Percentiles rank a stretch among this genome's conserved stretches.
Conservation (phyloP, 2,888 invertebrate species). For the Tipula confusa region DNA sequence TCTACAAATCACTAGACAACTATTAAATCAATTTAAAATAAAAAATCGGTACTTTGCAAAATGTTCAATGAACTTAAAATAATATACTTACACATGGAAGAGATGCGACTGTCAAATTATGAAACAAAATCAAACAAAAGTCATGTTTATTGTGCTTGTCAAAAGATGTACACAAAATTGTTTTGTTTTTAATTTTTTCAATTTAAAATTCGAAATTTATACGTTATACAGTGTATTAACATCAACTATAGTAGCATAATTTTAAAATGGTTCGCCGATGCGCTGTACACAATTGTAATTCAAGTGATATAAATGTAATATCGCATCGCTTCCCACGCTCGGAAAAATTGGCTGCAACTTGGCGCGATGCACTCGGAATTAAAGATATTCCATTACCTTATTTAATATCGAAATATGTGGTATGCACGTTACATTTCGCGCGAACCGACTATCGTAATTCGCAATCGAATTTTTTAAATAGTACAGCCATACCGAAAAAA, state of each 20-base stretch:
- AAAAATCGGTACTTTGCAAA: too few relatives aligned
- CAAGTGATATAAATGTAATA: background rate
- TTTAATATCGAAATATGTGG: background rate
- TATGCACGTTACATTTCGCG: background rate
- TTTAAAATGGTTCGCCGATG: background rate
- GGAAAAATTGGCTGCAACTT: background rate
- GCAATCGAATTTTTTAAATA: background rate
- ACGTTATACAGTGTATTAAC: background rate
- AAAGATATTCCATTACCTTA: background rate
- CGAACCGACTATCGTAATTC: background rate
- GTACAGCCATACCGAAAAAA: background rate
- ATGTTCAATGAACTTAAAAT: background rate
- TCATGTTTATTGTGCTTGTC: constrained; percentile 26
- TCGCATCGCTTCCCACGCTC: background rate
- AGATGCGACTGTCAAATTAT: background rate
- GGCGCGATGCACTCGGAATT: background rate
- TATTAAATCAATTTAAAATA: too few relatives aligned
- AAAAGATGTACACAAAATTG: constrained; percentile 21
- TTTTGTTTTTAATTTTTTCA: background rate
- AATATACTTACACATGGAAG: background rate
- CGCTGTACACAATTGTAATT: background rate
- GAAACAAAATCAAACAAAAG: background rate
- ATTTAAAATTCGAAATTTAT: background rate
- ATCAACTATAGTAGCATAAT: background rate
- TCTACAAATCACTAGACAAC: too few relatives aligned